Evolutionary conservation across 2,888 invertebrate genomes (phyloP).

Genomic region (Epiperipatus broadwayi): DNA sequence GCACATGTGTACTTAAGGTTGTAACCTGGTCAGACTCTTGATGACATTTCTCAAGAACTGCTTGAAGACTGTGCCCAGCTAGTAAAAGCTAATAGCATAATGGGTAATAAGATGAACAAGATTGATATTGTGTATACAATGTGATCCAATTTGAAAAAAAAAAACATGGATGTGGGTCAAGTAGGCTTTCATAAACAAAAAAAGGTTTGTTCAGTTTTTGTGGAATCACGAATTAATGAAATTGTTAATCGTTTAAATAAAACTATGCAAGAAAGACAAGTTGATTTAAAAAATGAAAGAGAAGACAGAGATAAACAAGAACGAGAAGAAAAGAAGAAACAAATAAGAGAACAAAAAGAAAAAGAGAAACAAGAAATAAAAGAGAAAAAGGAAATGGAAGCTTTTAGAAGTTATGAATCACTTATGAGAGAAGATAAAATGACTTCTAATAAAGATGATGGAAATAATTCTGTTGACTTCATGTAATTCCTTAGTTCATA

Average conservation of each 20-base stretch:
- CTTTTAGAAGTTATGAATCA: no score
- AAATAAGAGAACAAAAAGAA: slow-evolving; percentile 39
- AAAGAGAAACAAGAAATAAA: slow-evolving; percentile 28
- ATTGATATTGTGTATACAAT: slow-evolving; percentile 93
- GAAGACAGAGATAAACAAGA: slow-evolving; percentile 67
- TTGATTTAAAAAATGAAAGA: slow-evolving; percentile 57
- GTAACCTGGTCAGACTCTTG: slow-evolving; percentile 64
- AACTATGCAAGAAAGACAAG: slow-evolving; percentile 45
- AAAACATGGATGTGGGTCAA: slow-evolving; percentile 81
- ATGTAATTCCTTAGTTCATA: no score
- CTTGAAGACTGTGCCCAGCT: slow-evolving; percentile 92
- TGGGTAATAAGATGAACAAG: slow-evolving; percentile 87
- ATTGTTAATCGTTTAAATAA: slow-evolving; percentile 82
- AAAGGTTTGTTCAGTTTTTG: slow-evolving; percentile 37
- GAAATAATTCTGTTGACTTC: no score
- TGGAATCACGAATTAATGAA: slow-evolving; percentile 72
- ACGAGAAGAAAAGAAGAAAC: slow-evolving; percentile 62
- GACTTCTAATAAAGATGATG: no score
- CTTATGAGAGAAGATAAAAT: no score
- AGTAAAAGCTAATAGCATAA: slow-evolving; percentile 73
- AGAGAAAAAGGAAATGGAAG: slow-evolving; percentile 27
- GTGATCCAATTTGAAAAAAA: slow-evolving; percentile 95
- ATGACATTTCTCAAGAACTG: slow-evolving; percentile 73
- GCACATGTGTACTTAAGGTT: slow-evolving; percentile 92
- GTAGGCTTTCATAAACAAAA: slow-evolving; percentile 75